Percentiles rank a stretch among this genome's conserved stretches.
phyloP scores from a whole-genome alignment of 64 coral and sea anemone species.

The Montipora sp. region DNA sequence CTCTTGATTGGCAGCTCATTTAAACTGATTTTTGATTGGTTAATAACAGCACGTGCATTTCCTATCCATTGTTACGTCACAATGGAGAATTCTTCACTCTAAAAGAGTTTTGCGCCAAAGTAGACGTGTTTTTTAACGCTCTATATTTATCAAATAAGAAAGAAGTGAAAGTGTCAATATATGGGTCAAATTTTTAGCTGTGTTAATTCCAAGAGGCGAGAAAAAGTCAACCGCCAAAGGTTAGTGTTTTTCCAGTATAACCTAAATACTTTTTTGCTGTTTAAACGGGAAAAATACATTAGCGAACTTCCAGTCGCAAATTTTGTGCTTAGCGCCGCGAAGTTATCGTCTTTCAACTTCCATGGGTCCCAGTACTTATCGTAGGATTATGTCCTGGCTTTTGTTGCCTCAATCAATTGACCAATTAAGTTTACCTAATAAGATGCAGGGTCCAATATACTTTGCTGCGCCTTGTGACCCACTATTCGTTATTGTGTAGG shows the following conservation, averaged over 20 bases:
- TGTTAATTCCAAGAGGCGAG: neutral
- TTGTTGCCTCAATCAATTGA: too few species aligned
- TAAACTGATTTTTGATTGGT: neutral
- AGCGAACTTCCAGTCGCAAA: neutral
- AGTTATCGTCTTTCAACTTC: too few species aligned
- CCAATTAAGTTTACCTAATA: too few species aligned
- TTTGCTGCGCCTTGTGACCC: too few species aligned
- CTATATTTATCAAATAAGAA: neutral
- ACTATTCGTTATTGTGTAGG: too few species aligned
- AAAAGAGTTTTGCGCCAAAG: neutral
- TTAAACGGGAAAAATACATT: neutral
- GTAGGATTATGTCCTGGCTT: too few species aligned
- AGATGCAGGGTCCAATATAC: too few species aligned
- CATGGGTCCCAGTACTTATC: too few species aligned
- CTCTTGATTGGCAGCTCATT: too few species aligned
- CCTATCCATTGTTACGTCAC: slow-evolving; percentile 13
- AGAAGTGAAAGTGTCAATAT: neutral
- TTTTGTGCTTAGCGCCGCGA: neutral
- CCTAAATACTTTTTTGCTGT: neutral
- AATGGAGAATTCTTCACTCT: neutral
- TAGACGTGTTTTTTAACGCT: slow-evolving; percentile 23
- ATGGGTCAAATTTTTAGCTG: neutral
- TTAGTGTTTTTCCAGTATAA: neutral
- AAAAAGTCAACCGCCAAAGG: neutral
- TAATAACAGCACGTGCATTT: slow-evolving; percentile 13